Evolutionary conservation across 2,113 vertebrate species (phyloP), one percentile per base, ranked within the genome.

Genomic region (Cynocephalus volans): DNA sequence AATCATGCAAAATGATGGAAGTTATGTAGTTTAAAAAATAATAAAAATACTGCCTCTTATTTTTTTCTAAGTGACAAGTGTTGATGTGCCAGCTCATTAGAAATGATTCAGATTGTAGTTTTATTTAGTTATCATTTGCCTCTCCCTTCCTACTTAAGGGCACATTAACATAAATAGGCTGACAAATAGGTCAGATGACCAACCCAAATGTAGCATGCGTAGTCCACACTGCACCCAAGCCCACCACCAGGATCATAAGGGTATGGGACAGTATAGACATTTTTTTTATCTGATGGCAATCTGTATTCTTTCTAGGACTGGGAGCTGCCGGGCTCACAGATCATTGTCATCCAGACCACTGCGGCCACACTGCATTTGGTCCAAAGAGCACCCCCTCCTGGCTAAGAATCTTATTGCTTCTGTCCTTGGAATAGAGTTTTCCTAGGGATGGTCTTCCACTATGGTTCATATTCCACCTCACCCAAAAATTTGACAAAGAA

Each of bases 61-160:
- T 41, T 41, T 69, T 89, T 82, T 24, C 12, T 73, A 88, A 81
- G 0, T 95, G 70, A 48, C 21, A 92, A 81, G 52, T 95, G 9
- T 77, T 70, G 95, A 81, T 28, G 73, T 52, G 18, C 12, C 9
- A 76, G 31, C 19, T 84, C 64, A 88, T 93, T 84, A 91, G 56
- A 84, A 87, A 79, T 88, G n/a, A 95, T 26, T 65, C 56, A 73
- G 41, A 69, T 79, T 48, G 21, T n/a, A 62, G 56, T 83, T 70
- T 60, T 95, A 48, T 67, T 92, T 73, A 83, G 33, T 90, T 95
- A 60, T 76, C 86, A 86, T 87, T 70, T 82, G 33, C 62, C 18
- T 90, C 33, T 93, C 8, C 1, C 13, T 92, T 94, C 28, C 33
- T 62, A 96, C 8, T 75, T 60, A 79, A 33, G 13, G 52, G 23